A percentile compares a stretch with the other conserved stretches of the same genome.
Evolutionary conservation across 2,113 vertebrate species (phyloP).

Genomic region (Dipodomys ordii): DNA sequence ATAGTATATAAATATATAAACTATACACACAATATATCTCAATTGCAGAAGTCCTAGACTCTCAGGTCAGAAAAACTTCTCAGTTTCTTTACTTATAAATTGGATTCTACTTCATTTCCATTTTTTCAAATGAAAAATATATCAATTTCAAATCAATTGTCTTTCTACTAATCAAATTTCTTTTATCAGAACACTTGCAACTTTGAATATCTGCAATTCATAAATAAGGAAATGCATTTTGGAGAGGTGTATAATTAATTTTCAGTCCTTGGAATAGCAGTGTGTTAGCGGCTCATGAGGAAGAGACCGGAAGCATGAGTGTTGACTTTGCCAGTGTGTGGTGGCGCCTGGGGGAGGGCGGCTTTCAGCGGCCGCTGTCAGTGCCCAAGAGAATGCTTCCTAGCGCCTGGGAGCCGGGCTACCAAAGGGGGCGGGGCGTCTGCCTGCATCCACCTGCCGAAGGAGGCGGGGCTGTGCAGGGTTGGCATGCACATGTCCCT

Average conservation of each 20-base stretch:
- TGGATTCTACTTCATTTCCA: accelerated
- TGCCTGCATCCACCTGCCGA: no score
- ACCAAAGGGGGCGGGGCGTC: no score
- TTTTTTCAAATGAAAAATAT: background rate
- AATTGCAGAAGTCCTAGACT: background rate
- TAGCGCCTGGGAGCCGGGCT: no score
- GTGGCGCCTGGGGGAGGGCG: no score
- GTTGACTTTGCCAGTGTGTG: no score
- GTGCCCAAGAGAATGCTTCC: no score
- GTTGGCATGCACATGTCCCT: no score
- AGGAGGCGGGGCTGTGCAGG: no score
- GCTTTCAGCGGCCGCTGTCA: no score
- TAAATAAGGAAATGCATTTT: background rate
- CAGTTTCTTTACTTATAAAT: background rate
- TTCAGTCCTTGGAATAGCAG: background rate
- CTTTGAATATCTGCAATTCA: background rate
- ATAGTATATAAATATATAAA: no score
- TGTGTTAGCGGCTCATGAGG: no score
- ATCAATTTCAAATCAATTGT: accelerated
- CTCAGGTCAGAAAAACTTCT: background rate
- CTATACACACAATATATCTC: background rate
- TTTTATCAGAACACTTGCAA: background rate
- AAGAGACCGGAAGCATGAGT: no score
- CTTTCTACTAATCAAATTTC: background rate
- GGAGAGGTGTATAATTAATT: accelerated